Evolutionary conservation across 2,888 invertebrate species (phyloP), one percentile per base, ranked within the genome.

Genomic region (Coremacera marginata): DNA sequence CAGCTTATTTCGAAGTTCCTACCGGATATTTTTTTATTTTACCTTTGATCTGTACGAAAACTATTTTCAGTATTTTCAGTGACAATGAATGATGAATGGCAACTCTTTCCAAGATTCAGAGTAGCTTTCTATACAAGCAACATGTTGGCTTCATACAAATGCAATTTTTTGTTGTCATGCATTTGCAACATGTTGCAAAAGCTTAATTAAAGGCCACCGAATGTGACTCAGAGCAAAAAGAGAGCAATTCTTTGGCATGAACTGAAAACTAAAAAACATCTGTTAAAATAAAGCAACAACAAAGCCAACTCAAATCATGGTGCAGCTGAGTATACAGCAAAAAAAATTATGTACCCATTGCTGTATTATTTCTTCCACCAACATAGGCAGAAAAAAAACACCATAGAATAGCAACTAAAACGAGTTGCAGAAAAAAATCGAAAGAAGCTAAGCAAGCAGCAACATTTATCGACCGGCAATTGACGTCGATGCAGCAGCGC

Each of bases 391-490:
- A 62, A 22, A 27, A 22, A 27, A 62, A 27, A 7, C 2, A n/a
- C 62, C 1, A 27, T 44, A 11, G 8, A 62, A 27, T 27, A 62
- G 62, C 8, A 62, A 27, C 14, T 11, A 62, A 62, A 62, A 31
- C 62, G 55, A 55, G 44, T 44, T 44, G 44, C 65, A 65, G 16
- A 34, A 68, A 4, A 37, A 37, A 77, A 65, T 65, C 2, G 11
- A 37, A 77, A 77, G 62, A 22, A 22, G 51, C 67, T 14, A 37
- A 57, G 37, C 62, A n/a, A n/a, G n/a, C 60, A 27, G 52, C 16
- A 80, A 77, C 51, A 52, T 77, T 76, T 79, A 79, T 78, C 65
- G 70, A 37, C 68, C 70, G 68, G 34, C 73, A 77, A 63, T 70
- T 31, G 31, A 25, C 63, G 27, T n/a, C 49, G 57, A 31, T 37